Conservation (phyloP, 2,113 vertebrate genomes). For the Cnemophilus loriae region DNA sequence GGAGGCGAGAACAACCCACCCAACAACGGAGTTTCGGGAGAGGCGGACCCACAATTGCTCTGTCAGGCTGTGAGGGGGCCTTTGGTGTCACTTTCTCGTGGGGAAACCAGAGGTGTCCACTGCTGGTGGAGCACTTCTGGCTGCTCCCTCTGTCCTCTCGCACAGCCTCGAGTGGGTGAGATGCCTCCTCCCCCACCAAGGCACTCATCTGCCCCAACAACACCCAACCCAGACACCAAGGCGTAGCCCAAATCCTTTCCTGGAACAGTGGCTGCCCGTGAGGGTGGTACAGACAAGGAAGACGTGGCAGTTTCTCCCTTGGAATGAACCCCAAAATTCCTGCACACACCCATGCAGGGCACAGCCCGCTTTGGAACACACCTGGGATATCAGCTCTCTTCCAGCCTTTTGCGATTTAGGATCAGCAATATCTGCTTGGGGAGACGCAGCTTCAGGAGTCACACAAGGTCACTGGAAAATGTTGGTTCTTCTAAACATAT, state of each 20-base stretch:
- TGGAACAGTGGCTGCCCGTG: not conserved
- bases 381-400: not conserved
- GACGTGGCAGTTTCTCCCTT: not conserved
- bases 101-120: not conserved
- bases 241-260: not conserved
- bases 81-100: not conserved
- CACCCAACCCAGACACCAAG: accelerated
- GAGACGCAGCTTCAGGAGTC: not conserved
- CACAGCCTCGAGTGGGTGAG: accelerated
- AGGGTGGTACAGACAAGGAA: accelerated
- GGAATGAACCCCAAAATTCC: not conserved
- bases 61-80: not conserved
- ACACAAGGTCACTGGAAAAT: not conserved
- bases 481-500: accelerated
- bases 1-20: not conserved
- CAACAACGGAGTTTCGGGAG: not conserved
- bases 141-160: not conserved
- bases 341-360: accelerated
- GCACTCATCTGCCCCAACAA: not conserved
- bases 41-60: not conserved
- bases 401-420: not conserved
- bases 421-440: accelerated
- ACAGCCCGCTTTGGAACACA: not conserved
- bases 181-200: not conserved
- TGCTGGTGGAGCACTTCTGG: not conserved